phyloP scores from a whole-genome alignment of 2,888 invertebrate genomes.

The Erebia ligea region DNA sequence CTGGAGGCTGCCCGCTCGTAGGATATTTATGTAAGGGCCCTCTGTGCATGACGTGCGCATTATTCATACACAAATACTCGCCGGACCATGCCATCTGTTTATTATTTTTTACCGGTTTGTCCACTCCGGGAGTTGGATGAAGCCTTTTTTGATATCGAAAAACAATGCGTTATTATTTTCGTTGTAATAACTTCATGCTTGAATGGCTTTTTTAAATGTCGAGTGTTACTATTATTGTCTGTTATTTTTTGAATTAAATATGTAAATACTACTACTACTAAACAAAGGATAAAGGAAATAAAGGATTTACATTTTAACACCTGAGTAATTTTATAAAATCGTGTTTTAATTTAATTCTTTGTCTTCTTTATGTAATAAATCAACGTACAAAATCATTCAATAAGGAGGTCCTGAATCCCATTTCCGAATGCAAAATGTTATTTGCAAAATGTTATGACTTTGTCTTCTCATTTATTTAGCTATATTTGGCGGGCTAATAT shows the following conservation, averaged over 20 bases:
- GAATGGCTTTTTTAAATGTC: background rate
- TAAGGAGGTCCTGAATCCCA: no score
- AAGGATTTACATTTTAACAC: no score
- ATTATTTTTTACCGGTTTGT: slow-evolving; percentile 78
- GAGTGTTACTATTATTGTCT: background rate
- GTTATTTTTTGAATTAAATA: background rate
- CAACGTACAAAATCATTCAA: no score
- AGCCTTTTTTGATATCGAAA: slow-evolving; percentile 19
- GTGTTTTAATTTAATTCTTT: no score
- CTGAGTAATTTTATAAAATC: no score
- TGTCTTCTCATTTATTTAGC: no score
- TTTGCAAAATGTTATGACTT: no score
- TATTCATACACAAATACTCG: slow-evolving; percentile 76
- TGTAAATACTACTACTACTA: no score
- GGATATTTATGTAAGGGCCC: slow-evolving; percentile 80
- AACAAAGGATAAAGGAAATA: no score
- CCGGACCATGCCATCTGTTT: slow-evolving; percentile 72
- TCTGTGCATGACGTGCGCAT: slow-evolving; percentile 78
- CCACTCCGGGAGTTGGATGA: slow-evolving; percentile 55
- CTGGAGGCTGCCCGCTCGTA: slow-evolving; percentile 75
- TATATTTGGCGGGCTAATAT: no score
- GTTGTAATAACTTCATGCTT: slow-evolving; percentile 1
- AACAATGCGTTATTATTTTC: slow-evolving; percentile 25
- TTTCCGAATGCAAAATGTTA: no score
- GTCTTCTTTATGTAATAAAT: no score